These are phyloP conservation scores for Falco novaeseelandiae DNA, from an alignment of 2,797 vertebrate species.

Conservation along the genomic window DNA sequence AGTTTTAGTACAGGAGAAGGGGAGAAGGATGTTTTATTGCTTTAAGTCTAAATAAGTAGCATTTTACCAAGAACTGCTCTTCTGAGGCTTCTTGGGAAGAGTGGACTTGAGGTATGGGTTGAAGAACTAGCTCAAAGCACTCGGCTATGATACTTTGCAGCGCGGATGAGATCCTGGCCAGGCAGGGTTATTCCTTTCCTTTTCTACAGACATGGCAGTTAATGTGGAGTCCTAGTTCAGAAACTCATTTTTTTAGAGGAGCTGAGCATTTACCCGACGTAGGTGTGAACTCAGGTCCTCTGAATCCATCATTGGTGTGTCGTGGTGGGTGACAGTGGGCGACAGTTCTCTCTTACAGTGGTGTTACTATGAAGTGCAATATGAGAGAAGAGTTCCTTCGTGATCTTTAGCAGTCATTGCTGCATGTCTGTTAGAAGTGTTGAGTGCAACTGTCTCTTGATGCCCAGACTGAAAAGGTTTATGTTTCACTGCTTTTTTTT, in stretches of 20 bases:
- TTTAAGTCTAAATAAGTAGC: neutral
- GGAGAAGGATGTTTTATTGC: neutral
- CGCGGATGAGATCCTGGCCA: no score
- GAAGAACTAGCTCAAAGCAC: neutral
- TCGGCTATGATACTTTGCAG: accelerated
- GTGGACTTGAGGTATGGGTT: neutral
- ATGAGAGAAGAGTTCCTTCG: neutral
- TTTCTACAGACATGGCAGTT: neutral
- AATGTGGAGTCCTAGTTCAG: neutral
- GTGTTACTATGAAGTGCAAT: conserved; percentile 2
- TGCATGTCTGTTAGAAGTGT: neutral
- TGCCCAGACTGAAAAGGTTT: neutral
- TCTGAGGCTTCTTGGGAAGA: neutral
- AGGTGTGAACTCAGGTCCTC: neutral
- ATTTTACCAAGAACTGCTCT: neutral
- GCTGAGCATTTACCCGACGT: neutral
- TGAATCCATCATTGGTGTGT: accelerated
- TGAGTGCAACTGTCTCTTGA: neutral
- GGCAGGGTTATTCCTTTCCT: neutral
- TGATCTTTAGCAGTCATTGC: neutral
- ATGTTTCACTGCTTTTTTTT: neutral
- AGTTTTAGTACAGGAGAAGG: neutral
- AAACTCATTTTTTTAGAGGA: neutral
- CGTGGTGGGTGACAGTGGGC: accelerated
- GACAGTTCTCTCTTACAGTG: neutral